Evolutionary conservation across 2,888 invertebrate species (phyloP), one percentile per base, ranked within the genome.

Genomic region (Lasioglossum lativentre): DNA sequence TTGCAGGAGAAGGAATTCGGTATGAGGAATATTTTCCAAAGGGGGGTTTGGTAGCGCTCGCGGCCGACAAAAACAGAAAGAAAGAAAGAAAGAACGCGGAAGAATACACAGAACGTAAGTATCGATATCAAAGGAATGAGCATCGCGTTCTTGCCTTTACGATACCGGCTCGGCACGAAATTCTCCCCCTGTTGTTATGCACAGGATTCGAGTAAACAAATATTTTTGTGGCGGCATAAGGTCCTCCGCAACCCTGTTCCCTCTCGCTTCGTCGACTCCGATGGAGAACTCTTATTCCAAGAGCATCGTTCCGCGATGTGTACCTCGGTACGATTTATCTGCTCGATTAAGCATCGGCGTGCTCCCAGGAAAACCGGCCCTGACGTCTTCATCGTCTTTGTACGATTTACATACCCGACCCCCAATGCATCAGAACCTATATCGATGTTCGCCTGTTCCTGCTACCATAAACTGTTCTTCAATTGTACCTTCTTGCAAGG

Each of bases 321-420:
- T 75, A 74, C 83, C 74, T 45, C 47, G 4, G 70, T 63, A 42
- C 78, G 85, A 85, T 84, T 85, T 84, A 75, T 84, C 75, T 79
- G 75, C 79, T 84, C 85, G 85, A 85, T 85, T 84, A 85, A 79
- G 71, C 85, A 84, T 78, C 74, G 66, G 63, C 5, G 40, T 66
- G 59, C 71, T 75, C 27, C 52, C 52, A 56, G 63, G 63, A 56
- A 78, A 85, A 72, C 38, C 78, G 45, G n/a, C 38, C 63, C 42
- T 45, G 63, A 84, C 84, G 78, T 85, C 78, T 83, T 84, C 73
- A 83, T 84, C 84, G 77, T 83, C 84, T 84, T 83, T 78, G 84
- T 75, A 75, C 84, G 75, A 84, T 85, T 75, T 71, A 52, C 83
- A 70, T 83, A 27, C 70, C 42, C 30, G 42, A 42, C 27, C 34